Percentiles rank a stretch among this genome's conserved stretches.
Conservation (phyloP, 2,113 vertebrate genomes). For the Pampusana beccarii region DNA sequence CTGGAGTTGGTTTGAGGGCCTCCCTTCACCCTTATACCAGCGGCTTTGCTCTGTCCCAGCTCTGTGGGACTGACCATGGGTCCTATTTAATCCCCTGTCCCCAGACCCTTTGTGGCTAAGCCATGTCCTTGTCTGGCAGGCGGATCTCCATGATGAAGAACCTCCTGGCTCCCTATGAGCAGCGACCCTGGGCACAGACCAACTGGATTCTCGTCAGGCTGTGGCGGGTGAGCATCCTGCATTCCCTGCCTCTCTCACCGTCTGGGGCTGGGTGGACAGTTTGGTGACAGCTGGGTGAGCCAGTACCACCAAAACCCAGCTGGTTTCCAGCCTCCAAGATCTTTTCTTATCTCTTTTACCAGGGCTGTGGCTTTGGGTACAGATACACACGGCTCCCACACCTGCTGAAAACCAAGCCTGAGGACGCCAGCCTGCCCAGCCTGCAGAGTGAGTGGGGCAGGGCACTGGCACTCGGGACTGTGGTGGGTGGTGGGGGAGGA, state of each 20-base stretch:
- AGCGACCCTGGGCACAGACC: slow-evolving; percentile 98
- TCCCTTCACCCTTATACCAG: not conserved
- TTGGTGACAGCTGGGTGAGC: too few relatives aligned
- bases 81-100: not conserved
- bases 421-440: slow-evolving; percentile 95
- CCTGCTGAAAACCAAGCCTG: slow-evolving; percentile 95
- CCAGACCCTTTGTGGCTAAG: not conserved
- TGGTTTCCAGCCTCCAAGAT: not conserved
- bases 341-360: not conserved
- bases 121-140: slow-evolving; percentile 63
- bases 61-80: not conserved
- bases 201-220: slow-evolving; percentile 98
- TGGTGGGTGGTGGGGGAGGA: not conserved
- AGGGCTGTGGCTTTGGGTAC: slow-evolving; percentile 98
- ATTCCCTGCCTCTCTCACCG: not conserved
- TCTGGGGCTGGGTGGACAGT: not conserved
- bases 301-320: not conserved
- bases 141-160: slow-evolving; percentile 96
- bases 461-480: not conserved
- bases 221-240: slow-evolving; percentile 85
- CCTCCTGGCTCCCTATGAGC: slow-evolving; percentile 95
- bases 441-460: slow-evolving; percentile 89
- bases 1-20: not conserved
- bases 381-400: slow-evolving; percentile 96
- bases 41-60: not conserved